Conservation (phyloP, 2,888 invertebrate species). For the Hedya salicella region DNA sequence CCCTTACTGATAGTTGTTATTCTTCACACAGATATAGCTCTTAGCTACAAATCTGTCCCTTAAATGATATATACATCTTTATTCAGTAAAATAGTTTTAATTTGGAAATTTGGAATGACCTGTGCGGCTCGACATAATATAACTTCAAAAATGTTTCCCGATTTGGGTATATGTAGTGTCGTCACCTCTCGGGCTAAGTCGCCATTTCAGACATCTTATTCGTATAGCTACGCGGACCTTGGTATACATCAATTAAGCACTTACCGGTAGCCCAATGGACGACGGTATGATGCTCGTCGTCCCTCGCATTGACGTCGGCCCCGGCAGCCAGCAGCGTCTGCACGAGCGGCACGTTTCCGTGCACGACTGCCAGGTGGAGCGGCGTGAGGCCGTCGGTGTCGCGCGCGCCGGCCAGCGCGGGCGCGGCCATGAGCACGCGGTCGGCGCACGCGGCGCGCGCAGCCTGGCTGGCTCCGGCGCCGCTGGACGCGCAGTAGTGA, state of each 20-base stretch:
- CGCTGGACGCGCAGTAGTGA: constrained; percentile 95
- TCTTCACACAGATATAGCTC: too few relatives aligned
- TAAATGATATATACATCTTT: too few relatives aligned
- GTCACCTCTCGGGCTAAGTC: too few relatives aligned
- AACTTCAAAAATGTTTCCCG: too few relatives aligned
- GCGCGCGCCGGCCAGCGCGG: constrained; percentile 92
- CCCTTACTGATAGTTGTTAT: too few relatives aligned
- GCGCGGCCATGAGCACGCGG: constrained; percentile 94
- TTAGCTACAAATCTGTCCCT: too few relatives aligned
- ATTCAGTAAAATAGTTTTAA: too few relatives aligned
- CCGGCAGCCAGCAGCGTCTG: constrained; percentile 94
- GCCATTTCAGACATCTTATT: too few relatives aligned
- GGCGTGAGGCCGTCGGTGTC: constrained; percentile 98
- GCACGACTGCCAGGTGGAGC: constrained; percentile 97
- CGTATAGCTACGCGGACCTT: too few relatives aligned
- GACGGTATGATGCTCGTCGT: constrained; percentile 97
- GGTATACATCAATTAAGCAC: constrained; percentile 46
- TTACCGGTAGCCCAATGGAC: constrained; percentile 99
- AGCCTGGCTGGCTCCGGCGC: constrained; percentile 87
- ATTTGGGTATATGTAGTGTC: too few relatives aligned
- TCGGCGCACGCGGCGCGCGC: constrained; percentile 94
- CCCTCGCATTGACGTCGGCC: constrained; percentile 95
- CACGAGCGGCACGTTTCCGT: constrained; percentile 94
- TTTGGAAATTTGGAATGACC: too few relatives aligned
- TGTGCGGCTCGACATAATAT: too few relatives aligned